A percentile compares a stretch with the other conserved stretches of the same genome.
Evolutionary conservation across 2,113 vertebrate genomes (phyloP).

Genomic region (Percopsis transmontana): DNA sequence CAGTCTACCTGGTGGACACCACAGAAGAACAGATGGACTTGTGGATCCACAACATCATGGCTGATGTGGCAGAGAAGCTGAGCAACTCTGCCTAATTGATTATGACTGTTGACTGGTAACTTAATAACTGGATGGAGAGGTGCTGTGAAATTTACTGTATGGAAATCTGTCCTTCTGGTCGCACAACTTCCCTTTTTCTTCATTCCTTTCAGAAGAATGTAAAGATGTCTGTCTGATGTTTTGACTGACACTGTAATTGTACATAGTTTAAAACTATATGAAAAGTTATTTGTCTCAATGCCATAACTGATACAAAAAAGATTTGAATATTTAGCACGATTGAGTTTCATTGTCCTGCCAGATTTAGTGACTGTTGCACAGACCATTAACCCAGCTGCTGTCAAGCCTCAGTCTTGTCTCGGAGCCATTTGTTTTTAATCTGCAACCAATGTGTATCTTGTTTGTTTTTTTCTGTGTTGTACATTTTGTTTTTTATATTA

Average conservation of each 20-base stretch:
- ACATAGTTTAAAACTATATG: no score
- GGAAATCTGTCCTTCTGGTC: no score
- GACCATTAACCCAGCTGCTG: not conserved
- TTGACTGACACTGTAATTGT: no score
- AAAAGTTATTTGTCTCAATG: no score
- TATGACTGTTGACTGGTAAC: not conserved
- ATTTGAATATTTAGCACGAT: not conserved
- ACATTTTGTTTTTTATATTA: not conserved
- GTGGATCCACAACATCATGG: conserved; percentile 92
- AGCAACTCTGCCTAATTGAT: conserved; percentile 35
- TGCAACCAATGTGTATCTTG: not conserved
- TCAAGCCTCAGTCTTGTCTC: not conserved
- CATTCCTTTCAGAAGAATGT: no score
- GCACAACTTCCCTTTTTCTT: no score
- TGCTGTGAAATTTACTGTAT: not conserved
- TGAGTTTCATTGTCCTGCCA: not conserved
- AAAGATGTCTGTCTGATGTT: no score
- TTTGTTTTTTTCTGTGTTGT: not conserved
- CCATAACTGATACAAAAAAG: no score
- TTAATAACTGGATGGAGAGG: no score
- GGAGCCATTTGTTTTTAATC: not conserved
- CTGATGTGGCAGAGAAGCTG: conserved; percentile 73
- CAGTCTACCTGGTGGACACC: conserved; percentile 90
- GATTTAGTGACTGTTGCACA: not conserved
- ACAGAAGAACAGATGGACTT: conserved; percentile 81